These are phyloP conservation scores for Ruditapes philippinarum DNA, from an alignment of 1,140 invertebrate species.

Conservation along the genomic window DNA sequence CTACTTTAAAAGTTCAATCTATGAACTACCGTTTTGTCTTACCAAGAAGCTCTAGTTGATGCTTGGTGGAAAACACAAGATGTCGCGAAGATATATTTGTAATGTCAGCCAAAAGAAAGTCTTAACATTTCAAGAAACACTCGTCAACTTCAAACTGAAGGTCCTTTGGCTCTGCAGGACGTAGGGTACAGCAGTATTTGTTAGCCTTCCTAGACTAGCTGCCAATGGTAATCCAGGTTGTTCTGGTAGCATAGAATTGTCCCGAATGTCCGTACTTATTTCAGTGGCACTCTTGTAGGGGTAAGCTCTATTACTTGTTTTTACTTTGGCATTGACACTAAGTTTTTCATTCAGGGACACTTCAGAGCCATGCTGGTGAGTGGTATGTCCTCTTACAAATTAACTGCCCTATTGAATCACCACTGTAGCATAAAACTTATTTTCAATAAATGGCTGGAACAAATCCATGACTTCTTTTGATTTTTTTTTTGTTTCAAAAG, in stretches of 20 bases:
- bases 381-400: too few relatives aligned
- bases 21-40: constrained; percentile 4
- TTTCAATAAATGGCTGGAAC: too few relatives aligned
- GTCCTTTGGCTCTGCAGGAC: not conserved
- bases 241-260: too few relatives aligned
- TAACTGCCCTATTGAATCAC: too few relatives aligned
- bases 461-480: too few relatives aligned
- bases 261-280: too few relatives aligned
- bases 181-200: not conserved
- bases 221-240: not conserved
- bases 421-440: too few relatives aligned
- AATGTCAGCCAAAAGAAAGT: constrained; percentile 1
- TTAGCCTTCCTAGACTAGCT: not conserved
- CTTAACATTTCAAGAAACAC: too few relatives aligned
- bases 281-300: not conserved
- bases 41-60: not conserved
- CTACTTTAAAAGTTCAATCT: too few relatives aligned
- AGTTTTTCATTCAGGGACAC: too few relatives aligned
- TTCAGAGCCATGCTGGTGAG: too few relatives aligned
- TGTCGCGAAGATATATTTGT: not conserved
- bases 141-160: not conserved
- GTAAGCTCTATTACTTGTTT: not conserved
- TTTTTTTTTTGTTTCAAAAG: too few relatives aligned
- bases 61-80: not conserved
- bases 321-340: not conserved